phyloP scores from a whole-genome alignment of 2,888 invertebrate genomes.

The Ophraella communa region DNA sequence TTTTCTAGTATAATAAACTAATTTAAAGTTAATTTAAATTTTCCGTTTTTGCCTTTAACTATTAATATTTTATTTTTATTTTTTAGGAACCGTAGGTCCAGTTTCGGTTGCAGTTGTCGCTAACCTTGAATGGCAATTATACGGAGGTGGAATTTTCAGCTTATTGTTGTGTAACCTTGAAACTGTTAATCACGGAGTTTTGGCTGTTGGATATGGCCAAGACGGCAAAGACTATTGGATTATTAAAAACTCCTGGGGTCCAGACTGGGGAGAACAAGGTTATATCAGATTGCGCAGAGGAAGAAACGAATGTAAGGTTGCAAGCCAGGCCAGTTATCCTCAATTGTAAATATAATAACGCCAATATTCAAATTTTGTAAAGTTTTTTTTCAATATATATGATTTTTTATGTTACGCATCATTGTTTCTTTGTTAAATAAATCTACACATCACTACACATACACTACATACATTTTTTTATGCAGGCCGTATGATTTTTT shows the following conservation, averaged over 20 bases:
- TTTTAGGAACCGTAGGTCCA: constrained; percentile 80
- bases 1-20: not conserved
- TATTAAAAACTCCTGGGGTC: constrained; percentile 66
- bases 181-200: constrained; percentile 78
- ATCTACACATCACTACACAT: no score
- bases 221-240: constrained; percentile 59
- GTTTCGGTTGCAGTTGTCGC: constrained; percentile 90
- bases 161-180: constrained; percentile 69
- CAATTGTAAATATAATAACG: no score
- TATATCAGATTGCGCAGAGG: constrained; percentile 44
- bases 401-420: no score
- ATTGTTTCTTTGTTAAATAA: no score
- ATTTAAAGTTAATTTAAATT: not conserved
- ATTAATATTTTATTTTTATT: not conserved
- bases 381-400: no score
- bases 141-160: constrained; percentile 80
- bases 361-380: no score
- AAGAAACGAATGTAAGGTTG: constrained; percentile 74
- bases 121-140: constrained; percentile 74
- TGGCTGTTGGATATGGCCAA: constrained; percentile 80
- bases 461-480: no score
- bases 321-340: not conserved
- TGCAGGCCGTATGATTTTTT: no score
- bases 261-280: constrained; percentile 45
- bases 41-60: not conserved